Conservation (phyloP, 1,140 invertebrate species). For the Orchesella cincta region DNA sequence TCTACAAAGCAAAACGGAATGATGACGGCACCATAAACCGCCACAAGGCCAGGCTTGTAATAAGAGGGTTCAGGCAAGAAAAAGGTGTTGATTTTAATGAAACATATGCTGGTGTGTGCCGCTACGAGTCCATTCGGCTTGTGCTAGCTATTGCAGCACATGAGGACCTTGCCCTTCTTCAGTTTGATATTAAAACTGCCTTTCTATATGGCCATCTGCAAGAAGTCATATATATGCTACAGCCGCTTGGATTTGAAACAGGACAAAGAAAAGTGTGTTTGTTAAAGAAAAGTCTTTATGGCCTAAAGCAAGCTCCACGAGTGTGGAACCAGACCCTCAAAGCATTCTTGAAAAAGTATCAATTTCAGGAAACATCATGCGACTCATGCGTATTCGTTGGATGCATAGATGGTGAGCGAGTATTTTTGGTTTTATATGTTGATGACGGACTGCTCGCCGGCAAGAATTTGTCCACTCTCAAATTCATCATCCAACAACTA, state of each 20-base stretch:
- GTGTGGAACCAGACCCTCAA: conserved; percentile 54
- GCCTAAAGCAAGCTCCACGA: conserved; percentile 57
- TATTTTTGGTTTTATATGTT: conserved; percentile 53
- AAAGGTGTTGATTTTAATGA: conserved; percentile 53
- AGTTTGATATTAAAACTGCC: conserved; percentile 56
- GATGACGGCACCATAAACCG: conserved; percentile 17
- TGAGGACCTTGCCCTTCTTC: conserved; percentile 49
- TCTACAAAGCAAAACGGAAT: conserved; percentile 32
- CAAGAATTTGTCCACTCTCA: conserved; percentile 47
- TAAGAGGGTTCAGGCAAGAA: conserved; percentile 54
- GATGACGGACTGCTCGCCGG: conserved; percentile 54
- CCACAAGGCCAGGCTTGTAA: conserved; percentile 57
- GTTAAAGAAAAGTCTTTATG: conserved; percentile 57
- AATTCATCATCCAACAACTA: conserved; percentile 52
- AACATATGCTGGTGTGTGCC: conserved; percentile 54
- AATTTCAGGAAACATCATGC: neutral
- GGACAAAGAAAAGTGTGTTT: conserved; percentile 34
- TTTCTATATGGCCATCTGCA: conserved; percentile 56
- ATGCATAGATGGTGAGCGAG: conserved; percentile 36
- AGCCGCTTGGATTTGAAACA: conserved; percentile 54
- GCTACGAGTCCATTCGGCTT: conserved; percentile 19
- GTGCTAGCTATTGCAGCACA: conserved; percentile 37
- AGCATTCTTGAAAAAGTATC: neutral
- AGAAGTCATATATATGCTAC: conserved; percentile 55
- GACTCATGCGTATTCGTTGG: conserved; percentile 9